Evolutionary conservation across 1,140 invertebrate genomes (phyloP).

Genomic region (Harpegnathos saltator): DNA sequence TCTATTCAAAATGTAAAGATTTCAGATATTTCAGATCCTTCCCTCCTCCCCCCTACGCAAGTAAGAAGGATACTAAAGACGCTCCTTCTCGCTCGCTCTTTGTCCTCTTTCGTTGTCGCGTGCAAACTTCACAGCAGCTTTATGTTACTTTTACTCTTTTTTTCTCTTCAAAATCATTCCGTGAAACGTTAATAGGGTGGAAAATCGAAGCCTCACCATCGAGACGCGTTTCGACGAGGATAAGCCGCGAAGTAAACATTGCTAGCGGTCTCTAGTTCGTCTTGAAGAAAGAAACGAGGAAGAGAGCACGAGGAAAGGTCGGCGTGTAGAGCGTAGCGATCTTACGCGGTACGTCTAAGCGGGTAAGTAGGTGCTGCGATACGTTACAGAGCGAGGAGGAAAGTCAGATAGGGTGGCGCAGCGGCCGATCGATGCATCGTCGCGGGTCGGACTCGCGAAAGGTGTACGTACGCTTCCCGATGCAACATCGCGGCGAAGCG

Average conservation of each 20-base stretch:
- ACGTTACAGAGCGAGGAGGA: conserved; percentile 53
- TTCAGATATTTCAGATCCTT: background rate
- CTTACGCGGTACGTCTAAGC: conserved; percentile 48
- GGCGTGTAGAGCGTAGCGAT: conserved; percentile 43
- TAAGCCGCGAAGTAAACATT: background rate
- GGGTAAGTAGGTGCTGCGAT: conserved; percentile 62
- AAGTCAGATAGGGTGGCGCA: conserved; percentile 70
- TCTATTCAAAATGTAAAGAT: background rate
- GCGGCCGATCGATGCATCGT: conserved; percentile 76
- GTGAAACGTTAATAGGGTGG: background rate
- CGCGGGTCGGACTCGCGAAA: conserved; percentile 66
- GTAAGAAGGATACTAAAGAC: background rate
- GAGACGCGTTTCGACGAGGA: background rate
- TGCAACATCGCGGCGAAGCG: conserved; percentile 4
- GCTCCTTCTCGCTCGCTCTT: too few species aligned
- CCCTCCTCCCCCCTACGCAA: too few species aligned
- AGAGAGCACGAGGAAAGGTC: conserved; percentile 9
- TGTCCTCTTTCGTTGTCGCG: too few species aligned
- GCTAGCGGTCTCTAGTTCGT: background rate
- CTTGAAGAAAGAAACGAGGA: conserved; percentile 43
- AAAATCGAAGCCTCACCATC: background rate
- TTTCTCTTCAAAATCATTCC: too few species aligned
- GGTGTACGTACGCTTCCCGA: conserved; percentile 40
- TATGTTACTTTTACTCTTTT: too few species aligned
- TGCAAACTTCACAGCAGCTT: too few species aligned